Evolutionary conservation across 2,113 vertebrate species (phyloP).

Genomic region (Copsychus sechellarum): DNA sequence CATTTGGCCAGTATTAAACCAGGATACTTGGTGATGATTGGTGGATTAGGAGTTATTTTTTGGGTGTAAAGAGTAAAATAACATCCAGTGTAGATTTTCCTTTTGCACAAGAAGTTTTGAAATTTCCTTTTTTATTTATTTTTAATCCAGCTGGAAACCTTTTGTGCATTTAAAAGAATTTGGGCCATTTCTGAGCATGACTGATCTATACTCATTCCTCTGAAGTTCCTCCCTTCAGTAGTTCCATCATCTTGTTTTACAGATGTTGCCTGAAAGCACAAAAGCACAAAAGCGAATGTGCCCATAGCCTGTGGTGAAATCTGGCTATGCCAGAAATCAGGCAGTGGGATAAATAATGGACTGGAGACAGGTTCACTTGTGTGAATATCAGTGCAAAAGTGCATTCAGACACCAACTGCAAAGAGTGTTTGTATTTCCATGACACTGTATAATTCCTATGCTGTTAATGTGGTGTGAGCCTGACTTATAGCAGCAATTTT

Average conservation of each 20-base stretch:
- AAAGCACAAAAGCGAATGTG: neutral
- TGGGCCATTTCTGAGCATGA: neutral
- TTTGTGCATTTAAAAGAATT: neutral
- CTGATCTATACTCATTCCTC: neutral
- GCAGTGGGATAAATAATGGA: neutral
- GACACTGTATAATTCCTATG: neutral
- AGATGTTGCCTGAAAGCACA: neutral
- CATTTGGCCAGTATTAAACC: neutral
- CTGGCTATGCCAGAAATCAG: neutral
- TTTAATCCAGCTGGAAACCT: neutral
- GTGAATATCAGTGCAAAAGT: neutral
- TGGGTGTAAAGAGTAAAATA: neutral
- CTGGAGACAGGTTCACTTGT: neutral
- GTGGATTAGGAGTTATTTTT: neutral
- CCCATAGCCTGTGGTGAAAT: neutral
- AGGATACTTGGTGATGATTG: neutral
- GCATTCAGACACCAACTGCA: neutral
- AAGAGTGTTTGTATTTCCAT: neutral
- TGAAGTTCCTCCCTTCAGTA: neutral
- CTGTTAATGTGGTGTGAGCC: neutral
- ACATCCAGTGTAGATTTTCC: neutral
- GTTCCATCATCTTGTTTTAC: neutral
- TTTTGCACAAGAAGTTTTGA: neutral
- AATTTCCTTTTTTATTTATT: neutral
- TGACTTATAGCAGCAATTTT: conserved; percentile 53